Base-by-base conservation (phyloP, 2,797 vertebrate species). In the Pitangus sulphuratus region DNA sequence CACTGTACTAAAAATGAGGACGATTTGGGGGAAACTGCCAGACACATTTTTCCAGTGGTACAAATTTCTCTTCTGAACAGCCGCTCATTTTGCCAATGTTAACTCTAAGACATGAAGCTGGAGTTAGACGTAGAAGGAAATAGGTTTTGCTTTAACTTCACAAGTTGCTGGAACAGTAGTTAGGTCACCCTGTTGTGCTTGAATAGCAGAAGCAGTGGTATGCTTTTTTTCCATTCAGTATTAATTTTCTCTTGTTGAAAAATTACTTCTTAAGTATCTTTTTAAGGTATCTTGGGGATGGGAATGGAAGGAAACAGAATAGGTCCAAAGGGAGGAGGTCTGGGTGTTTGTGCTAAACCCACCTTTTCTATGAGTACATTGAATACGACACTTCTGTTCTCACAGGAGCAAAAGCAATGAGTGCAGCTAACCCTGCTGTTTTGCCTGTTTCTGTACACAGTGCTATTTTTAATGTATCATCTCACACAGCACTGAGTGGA, bases 1-100 rank as follows among this genome's bases (percentile, higher is more conserved):
- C 9, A 6, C 60, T 95, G 81, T 81, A 82, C 87, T 94, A 95
- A 96, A 96, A 95, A 97, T 95, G 65, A 93, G 79, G 85, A 97
- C 82, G 64, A 89, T 95, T 93, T 91, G 81, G 89, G 30, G 76
- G 65, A 91, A 72, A 70, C 20, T 93, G 94, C 96, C 95, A 47
- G 90, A 71, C 79, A 50, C 65, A 53, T 94, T 89, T 81, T 95
- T 94, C 57, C 91, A 74, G 40, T 12, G 40, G 45, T 87, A 58
- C n/a, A 58, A 87, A 95, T 56, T 88, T 89, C 68, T 86, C 42
- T 91, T 64, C 66, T 79, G 57, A 65, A 77, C 95, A 91, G 75
- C 15, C 2, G 61, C 81, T 95, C 45, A 12, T 95, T 93, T 92
- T 93, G 58, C 62, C 72, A 92, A 12, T 81, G 94, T 84, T 80